Evolutionary conservation across 2,888 invertebrate genomes (phyloP), one percentile per base, ranked within the genome.

Genomic region (Catocala nupta): DNA sequence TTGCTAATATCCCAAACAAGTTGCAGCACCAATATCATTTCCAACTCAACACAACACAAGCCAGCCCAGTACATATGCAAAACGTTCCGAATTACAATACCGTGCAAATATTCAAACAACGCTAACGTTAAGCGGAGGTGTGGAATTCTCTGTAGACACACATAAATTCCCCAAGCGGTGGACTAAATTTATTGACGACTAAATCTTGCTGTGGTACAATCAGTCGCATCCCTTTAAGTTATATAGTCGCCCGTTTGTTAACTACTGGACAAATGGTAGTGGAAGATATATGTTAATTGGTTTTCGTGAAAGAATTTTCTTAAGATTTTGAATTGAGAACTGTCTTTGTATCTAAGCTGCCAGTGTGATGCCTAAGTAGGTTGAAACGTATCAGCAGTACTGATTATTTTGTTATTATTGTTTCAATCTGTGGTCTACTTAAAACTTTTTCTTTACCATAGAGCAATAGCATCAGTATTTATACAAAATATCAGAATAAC

Each of bases 191-290:
- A 78, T 78, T 68, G 77, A 71, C 59, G 63, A 63, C 71, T 78
- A 78, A 75, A 78, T 78, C 78, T 78, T 78, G 57, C 52, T 77
- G 78, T 50, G 77, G 76, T 71, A 65, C 77, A 62, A 75, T 75
- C 77, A 69, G 55, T 72, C 59, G 63, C 59, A 59, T 57, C 65
- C 64, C 25, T 47, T 34, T 12, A 49, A 48, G 52, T 45, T 62
- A 63, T 60, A 64, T 61, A 61, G 59, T 67, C 64, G 43, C 59
- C 57, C 70, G 68, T 75, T 73, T 66, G 60, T 63, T 64, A 43
- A 68, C 60, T 74, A 52, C 59, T 45, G 11, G 54, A 67, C 65
- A 42, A 58, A 70, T 36, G 52, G 39, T 12, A 50, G 25, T 12
- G 33, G 12, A 33, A 34, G 11, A 50, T 43, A 42, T 39, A 39